Evolutionary conservation across 2,888 invertebrate species (phyloP).

Genomic region (Elmis aenea): DNA sequence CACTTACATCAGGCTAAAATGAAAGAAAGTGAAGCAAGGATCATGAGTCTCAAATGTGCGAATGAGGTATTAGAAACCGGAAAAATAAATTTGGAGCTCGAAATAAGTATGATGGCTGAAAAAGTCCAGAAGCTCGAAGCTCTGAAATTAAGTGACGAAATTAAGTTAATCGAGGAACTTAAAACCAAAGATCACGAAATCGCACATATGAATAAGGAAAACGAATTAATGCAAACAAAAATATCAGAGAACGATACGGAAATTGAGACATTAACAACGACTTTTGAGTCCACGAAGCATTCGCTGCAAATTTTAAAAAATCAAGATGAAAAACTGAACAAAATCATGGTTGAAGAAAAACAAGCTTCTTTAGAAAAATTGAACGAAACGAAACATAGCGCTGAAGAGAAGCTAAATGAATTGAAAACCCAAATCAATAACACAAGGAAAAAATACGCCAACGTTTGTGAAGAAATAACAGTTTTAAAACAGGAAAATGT

Average conservation of each 20-base stretch:
- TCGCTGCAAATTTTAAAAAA: constrained; percentile 6
- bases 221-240: constrained; percentile 5
- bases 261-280: constrained; percentile 4
- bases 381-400: neutral
- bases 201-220: constrained; percentile 4
- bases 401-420: too few relatives aligned
- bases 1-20: constrained; percentile 4
- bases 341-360: constrained; percentile 7
- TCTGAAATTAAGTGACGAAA: constrained; percentile 11
- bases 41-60: constrained; percentile 24
- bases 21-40: constrained; percentile 13
- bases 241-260: constrained; percentile 6
- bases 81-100: constrained; percentile 20
- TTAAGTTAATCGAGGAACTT: constrained; percentile 11
- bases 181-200: constrained; percentile 8
- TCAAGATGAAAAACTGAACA: constrained; percentile 4
- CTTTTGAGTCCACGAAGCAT: constrained; percentile 7
- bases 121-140: constrained; percentile 12
- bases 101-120: constrained; percentile 8
- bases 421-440: too few relatives aligned
- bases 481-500: too few relatives aligned
- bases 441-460: too few relatives aligned
- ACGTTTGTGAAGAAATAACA: too few relatives aligned
- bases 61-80: constrained; percentile 26
- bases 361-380: constrained; percentile 8